Conservation (phyloP, 2,797 vertebrate genomes). For the Neosalanx taihuensis region DNA sequence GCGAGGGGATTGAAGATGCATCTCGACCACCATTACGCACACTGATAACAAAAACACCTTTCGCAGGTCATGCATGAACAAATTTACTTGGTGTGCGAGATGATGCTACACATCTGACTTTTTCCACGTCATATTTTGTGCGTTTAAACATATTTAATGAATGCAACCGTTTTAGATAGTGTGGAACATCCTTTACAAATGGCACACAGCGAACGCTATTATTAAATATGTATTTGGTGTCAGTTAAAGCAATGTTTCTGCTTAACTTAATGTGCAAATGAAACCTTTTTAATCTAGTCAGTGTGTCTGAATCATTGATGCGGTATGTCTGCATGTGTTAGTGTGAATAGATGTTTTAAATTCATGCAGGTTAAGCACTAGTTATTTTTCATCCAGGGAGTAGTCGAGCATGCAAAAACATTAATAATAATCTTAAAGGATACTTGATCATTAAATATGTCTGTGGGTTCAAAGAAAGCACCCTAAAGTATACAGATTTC, state of each 20-base stretch:
- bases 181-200: neutral
- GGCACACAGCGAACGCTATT: constrained; percentile 3
- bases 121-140: neutral
- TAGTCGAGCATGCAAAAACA: constrained; percentile 15
- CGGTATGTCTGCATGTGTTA: constrained; percentile 28
- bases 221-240: constrained; percentile 41
- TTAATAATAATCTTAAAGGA: too few relatives aligned
- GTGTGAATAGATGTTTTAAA: constrained; percentile 44
- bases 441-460: too few relatives aligned
- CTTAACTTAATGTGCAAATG: constrained; percentile 47
- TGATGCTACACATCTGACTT: constrained; percentile 19
- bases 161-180: constrained; percentile 10
- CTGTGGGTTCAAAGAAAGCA: too few relatives aligned
- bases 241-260: constrained; percentile 35
- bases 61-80: constrained; percentile 76
- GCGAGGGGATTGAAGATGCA: constrained; percentile 65
- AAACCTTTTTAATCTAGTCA: constrained; percentile 25
- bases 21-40: constrained; percentile 28
- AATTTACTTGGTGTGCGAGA: constrained; percentile 66
- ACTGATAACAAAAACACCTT: constrained; percentile 75
- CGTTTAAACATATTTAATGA: too few relatives aligned
- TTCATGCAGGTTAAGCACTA: constrained; percentile 43
- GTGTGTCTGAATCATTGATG: constrained; percentile 49
- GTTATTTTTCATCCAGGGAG: constrained; percentile 35
- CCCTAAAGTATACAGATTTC: too few relatives aligned